A percentile compares a stretch with the other conserved stretches of the same genome.
Conservation (phyloP, 2,888 invertebrate genomes). For the Uloborus plumipes region DNA sequence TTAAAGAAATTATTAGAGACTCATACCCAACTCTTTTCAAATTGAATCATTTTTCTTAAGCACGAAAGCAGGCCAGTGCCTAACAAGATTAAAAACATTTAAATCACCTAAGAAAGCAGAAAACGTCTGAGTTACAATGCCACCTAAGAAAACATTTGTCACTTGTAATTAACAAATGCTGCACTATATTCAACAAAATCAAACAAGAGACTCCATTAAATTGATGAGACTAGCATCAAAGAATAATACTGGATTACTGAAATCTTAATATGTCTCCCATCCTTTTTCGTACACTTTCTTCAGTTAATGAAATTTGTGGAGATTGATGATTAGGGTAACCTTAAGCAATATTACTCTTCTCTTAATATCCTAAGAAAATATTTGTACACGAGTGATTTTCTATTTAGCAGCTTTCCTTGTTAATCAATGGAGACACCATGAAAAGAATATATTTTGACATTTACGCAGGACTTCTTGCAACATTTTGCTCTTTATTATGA, state of each 20-base stretch:
- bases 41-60: no score
- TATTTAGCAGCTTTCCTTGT: no score
- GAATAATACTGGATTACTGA: slow-evolving; percentile 1
- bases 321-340: slow-evolving; percentile 5
- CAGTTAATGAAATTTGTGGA: slow-evolving; percentile 25
- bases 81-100: no score
- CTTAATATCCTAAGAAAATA: slow-evolving; percentile 20
- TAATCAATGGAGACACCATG: no score
- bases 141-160: slow-evolving; percentile 1
- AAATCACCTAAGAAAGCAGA: no score
- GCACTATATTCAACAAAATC: slow-evolving; percentile 18
- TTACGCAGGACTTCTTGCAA: no score
- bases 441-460: no score
- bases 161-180: slow-evolving; percentile 29
- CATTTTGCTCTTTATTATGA: no score
- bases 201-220: slow-evolving; percentile 32
- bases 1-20: no score
- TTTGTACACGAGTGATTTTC: background rate
- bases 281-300: slow-evolving; percentile 4
- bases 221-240: slow-evolving; percentile 9
- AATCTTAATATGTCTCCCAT: slow-evolving; percentile 11
- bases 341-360: background rate
- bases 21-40: no score
- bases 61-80: no score
- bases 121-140: background rate